Evolutionary conservation across 2,113 vertebrate genomes (phyloP).

Genomic region (Campylomormyrus numenius): DNA sequence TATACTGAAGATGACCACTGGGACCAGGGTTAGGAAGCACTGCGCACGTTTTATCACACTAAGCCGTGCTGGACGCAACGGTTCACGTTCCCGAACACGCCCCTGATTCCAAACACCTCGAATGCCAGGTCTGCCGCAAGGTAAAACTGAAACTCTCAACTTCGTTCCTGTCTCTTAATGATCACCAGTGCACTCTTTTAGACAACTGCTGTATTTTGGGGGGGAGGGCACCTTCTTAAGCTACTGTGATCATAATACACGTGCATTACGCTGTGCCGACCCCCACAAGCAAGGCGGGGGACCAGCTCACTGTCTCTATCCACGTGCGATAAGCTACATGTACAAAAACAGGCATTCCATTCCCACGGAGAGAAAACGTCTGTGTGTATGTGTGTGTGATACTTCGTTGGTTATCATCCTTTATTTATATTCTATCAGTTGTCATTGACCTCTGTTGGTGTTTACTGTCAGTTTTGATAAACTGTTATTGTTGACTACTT

Average conservation of each 20-base stretch:
- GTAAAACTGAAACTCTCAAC: neutral
- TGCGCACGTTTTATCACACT: neutral
- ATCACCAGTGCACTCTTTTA: neutral
- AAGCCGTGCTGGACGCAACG: neutral
- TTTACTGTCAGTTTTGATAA: neutral
- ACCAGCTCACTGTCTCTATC: neutral
- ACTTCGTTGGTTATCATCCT: slow-evolving; percentile 18
- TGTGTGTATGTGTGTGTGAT: slow-evolving; percentile 21
- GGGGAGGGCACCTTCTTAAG: neutral
- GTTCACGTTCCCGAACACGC: neutral
- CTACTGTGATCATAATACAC: slow-evolving; percentile 10
- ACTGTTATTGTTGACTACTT: slow-evolving; percentile 3
- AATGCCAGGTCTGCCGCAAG: neutral
- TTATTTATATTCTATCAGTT: slow-evolving; percentile 19
- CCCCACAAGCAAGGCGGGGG: neutral
- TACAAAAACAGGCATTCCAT: slow-evolving; percentile 11
- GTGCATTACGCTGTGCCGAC: slow-evolving; percentile 25
- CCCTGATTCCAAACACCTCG: neutral
- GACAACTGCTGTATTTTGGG: neutral
- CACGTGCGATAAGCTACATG: neutral
- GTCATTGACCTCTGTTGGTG: neutral
- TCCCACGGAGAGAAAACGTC: neutral
- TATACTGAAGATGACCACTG: neutral
- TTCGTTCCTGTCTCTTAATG: neutral
- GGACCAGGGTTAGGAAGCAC: neutral